phyloP scores from a whole-genome alignment of 2,888 invertebrate species.

The Mimachlamys varia region DNA sequence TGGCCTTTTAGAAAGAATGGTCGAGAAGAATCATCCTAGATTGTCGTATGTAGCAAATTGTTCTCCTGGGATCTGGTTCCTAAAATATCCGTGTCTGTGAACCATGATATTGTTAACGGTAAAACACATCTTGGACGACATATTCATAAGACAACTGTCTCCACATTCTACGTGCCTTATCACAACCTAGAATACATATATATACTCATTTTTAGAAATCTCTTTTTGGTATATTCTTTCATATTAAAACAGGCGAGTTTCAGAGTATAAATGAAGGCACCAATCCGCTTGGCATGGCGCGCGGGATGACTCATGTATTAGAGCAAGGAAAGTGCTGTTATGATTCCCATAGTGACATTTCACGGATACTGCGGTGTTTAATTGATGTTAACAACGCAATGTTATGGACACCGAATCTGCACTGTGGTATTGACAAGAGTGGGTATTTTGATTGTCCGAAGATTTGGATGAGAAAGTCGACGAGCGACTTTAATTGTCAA shows the following conservation, averaged over 20 bases:
- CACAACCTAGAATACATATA: too few relatives aligned
- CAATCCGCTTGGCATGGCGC: background rate
- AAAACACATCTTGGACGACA: background rate
- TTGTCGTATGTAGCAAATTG: background rate
- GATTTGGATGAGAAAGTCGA: background rate
- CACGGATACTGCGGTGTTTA: background rate
- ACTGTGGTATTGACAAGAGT: background rate
- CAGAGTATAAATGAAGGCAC: background rate
- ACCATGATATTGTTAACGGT: background rate
- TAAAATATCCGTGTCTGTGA: conserved; percentile 7
- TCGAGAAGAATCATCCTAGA: background rate
- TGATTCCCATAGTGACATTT: background rate
- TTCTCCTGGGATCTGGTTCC: background rate
- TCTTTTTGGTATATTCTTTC: background rate
- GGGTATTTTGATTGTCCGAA: background rate
- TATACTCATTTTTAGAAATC: too few relatives aligned
- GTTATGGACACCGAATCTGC: background rate
- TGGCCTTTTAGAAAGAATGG: background rate
- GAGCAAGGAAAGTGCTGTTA: too few relatives aligned
- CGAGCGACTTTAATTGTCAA: background rate
- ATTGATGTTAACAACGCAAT: background rate
- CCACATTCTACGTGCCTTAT: background rate
- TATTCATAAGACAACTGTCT: background rate
- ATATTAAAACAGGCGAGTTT: background rate
- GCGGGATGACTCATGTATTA: background rate